phyloP scores from a whole-genome alignment of 2,888 invertebrate genomes.

The Scaptomyza caliginosa region DNA sequence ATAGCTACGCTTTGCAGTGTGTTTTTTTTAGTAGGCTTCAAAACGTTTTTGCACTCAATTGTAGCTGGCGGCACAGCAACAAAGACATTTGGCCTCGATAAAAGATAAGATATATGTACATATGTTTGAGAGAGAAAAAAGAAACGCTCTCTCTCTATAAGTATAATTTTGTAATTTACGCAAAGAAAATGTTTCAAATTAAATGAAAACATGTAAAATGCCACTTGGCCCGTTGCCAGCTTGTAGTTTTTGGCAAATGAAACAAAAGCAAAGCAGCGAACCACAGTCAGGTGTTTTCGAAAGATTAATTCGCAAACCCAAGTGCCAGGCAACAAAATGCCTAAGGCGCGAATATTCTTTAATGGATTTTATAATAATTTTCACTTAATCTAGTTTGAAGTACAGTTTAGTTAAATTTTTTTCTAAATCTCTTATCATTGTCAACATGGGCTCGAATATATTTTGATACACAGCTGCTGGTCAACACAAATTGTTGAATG shows the following conservation, averaged over 20 bases:
- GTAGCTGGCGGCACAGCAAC: conserved; percentile 45
- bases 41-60: conserved; percentile 65
- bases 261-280: conserved; percentile 66
- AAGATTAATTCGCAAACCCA: conserved; percentile 36
- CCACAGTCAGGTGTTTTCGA: conserved; percentile 45
- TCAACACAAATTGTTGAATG: conserved; percentile 47
- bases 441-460: not conserved
- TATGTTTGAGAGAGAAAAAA: not conserved
- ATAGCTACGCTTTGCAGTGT: not conserved
- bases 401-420: not conserved
- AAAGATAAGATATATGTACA: conserved; percentile 40
- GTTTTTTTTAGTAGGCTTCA: conserved; percentile 20
- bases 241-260: conserved; percentile 76
- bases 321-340: not conserved
- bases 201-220: conserved; percentile 69
- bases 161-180: conserved; percentile 65
- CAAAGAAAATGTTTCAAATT: conserved; percentile 79
- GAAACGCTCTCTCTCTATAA: conserved; percentile 4
- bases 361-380: not conserved
- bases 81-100: conserved; percentile 45
- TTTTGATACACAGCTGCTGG: conserved; percentile 25
- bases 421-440: not conserved
- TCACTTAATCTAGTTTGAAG: not conserved
- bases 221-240: conserved; percentile 17
- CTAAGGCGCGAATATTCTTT: not conserved